Evolutionary conservation across 1,140 invertebrate species (phyloP), one percentile per base, ranked within the genome.

Genomic region (Bombus vancouverensis): DNA sequence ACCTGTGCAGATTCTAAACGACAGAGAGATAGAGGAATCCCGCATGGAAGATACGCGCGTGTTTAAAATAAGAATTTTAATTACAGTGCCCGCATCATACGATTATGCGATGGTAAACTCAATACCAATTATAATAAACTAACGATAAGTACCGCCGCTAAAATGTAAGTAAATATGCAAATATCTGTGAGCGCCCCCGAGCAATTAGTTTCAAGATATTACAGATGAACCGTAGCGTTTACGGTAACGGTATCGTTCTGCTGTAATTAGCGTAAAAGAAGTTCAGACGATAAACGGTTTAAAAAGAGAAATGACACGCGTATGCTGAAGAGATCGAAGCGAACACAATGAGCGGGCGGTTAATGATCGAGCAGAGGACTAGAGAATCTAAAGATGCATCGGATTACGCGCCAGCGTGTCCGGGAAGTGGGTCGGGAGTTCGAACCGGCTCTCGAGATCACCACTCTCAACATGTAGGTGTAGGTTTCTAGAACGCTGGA

Each of bases 401-500:
- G 53, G 83, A 86, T 90, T 76, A 88, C 72, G 53, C 78, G 76
- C 65, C 70, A 83, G 59, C 37, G 80, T 44, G 39, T 76, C 65
- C 77, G 79, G 32, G 66, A 91, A 92, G 85, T 88, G 74, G 91
- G 91, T 89, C 91, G 91, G 73, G 70, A 87, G 71, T 83, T 83
- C 68, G 83, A 66, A 84, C 83, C 81, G 83, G 83, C 92, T 92
- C 88, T 91, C 86, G 76, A 91, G 91, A 92, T 90, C 87, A 68
- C 59, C 73, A 65, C 66, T 87, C 89, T 68, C 74, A 62, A 39
- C 84, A 88, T 59, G 88, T 89, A 89, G 87, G 88, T 88, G 88
- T 92, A 84, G 89, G 87, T 93, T 92, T 93, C 89, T 93, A 75
- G 88, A 91, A 88, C 90, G 87, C 42, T 42, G 59, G 68, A 68